phyloP scores from a whole-genome alignment of 2,888 invertebrate genomes.

The Temnothorax ravouxi region DNA sequence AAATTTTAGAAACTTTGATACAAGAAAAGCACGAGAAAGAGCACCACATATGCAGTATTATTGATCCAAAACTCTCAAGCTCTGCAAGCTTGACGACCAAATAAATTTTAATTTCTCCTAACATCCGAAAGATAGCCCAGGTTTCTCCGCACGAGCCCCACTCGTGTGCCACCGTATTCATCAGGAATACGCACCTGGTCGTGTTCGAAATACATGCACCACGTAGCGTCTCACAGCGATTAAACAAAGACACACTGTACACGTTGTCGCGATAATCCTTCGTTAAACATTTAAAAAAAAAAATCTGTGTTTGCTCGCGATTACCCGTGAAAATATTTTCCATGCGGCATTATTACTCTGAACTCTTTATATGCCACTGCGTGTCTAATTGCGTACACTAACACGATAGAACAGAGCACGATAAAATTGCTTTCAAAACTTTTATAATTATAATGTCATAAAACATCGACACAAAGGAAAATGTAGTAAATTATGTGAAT shows the following conservation, averaged over 20 bases:
- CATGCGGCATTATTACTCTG: conserved; percentile 11
- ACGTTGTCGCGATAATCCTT: conserved; percentile 65
- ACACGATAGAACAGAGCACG: neutral
- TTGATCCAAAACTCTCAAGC: too few relatives aligned
- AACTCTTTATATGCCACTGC: conserved; percentile 4
- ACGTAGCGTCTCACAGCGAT: conserved; percentile 66
- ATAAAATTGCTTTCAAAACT: neutral
- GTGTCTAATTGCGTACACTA: conserved; percentile 1
- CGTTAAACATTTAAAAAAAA: conserved; percentile 62
- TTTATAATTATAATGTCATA: neutral
- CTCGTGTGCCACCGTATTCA: too few relatives aligned
- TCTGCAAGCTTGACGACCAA: too few relatives aligned
- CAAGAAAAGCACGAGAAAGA: too few relatives aligned
- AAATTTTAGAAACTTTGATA: too few relatives aligned
- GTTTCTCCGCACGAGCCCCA: too few relatives aligned
- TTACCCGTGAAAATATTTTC: conserved; percentile 54
- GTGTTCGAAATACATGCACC: conserved; percentile 58
- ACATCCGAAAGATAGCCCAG: too few relatives aligned
- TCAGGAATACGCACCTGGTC: conserved; percentile 77
- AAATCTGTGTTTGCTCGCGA: conserved; percentile 64
- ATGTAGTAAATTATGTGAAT: neutral
- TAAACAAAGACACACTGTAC: conserved; percentile 76
- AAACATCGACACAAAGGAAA: neutral
- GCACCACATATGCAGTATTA: too few relatives aligned
- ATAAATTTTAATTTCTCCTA: too few relatives aligned